These are phyloP conservation scores for cat (Felis catus) DNA, from an alignment of 2,113 vertebrate genomes.

Conservation along the genomic window F.catus_Fca126_mat1.0 CM031412.1:21285501-21286000, in stretches of 20 bases:
- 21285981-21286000: not conserved
- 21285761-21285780: no score
- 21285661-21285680: no score
- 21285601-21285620: no score
- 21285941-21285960: not conserved
- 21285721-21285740: no score
- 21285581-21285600: no score
- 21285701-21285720: no score
- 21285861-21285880: not conserved
- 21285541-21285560: not conserved
- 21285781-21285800: no score
- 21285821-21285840: not conserved
- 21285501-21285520: not conserved
- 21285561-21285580: not conserved
- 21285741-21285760: no score
- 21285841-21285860: not conserved
- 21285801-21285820: not conserved
- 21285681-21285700: no score
- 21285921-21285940: not conserved
- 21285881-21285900: not conserved
- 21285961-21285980: not conserved
- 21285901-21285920: not conserved
- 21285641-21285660: no score
- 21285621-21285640: no score
- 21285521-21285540: slow-evolving; percentile 8